These are phyloP conservation scores for Ornithorhynchus anatinus DNA, from an alignment of 2,113 vertebrate genomes.

Conservation along the genomic window DNA sequence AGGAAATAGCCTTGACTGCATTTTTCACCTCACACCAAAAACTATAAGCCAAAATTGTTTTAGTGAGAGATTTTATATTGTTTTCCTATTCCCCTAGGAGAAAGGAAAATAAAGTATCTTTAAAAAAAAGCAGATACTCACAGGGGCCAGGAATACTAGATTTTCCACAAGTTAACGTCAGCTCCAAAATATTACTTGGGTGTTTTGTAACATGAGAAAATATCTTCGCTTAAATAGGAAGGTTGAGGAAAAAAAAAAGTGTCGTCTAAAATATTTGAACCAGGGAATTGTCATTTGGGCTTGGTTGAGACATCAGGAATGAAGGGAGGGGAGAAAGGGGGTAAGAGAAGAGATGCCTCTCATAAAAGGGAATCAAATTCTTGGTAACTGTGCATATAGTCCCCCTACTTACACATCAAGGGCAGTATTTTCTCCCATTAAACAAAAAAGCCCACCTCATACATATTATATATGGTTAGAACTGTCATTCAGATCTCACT, in stretches of 20 bases:
- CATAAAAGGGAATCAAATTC: background rate
- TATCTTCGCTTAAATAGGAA: conserved; percentile 54
- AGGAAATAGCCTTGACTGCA: background rate
- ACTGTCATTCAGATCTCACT: background rate
- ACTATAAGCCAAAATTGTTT: background rate
- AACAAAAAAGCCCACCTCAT: conserved; percentile 30
- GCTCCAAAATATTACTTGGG: background rate
- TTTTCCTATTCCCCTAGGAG: conserved; percentile 1
- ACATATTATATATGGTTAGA: background rate
- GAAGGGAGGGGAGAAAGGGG: no score
- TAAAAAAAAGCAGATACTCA: accelerated
- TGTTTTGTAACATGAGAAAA: background rate
- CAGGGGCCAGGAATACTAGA: background rate
- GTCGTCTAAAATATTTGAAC: background rate
- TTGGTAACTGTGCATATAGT: background rate
- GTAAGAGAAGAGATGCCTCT: no score
- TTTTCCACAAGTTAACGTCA: background rate
- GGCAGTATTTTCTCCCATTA: conserved; percentile 5
- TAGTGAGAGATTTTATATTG: background rate
- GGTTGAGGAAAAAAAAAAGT: conserved; percentile 54
- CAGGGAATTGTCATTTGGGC: no score
- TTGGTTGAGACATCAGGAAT: no score
- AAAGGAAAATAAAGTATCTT: background rate
- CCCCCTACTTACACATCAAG: background rate
- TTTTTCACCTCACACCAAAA: background rate